These are phyloP conservation scores for Anagrus nilaparvatae DNA, from an alignment of 1,140 invertebrate species.

Conservation along the genomic window DNA sequence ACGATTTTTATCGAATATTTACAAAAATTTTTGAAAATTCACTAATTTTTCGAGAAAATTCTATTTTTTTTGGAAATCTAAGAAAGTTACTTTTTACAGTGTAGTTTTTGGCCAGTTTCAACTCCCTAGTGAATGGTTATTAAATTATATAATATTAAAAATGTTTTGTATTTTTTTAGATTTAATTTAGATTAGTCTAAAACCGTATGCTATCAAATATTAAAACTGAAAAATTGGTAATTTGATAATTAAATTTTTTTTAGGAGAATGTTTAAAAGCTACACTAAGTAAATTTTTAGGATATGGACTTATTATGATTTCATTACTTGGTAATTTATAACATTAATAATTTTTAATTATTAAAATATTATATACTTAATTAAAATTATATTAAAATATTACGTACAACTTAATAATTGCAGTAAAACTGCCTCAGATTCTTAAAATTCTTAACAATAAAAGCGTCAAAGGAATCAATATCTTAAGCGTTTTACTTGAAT, in stretches of 20 bases:
- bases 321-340: constrained; percentile 64
- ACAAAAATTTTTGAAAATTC: no score
- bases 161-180: neutral
- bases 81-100: no score
- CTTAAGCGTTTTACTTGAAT: constrained; percentile 70
- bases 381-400: no score
- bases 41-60: no score
- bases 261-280: constrained; percentile 75
- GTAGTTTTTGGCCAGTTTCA: no score
- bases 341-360: constrained; percentile 7
- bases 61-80: no score
- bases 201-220: neutral
- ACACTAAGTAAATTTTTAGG: constrained; percentile 80
- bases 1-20: no score
- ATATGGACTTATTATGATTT: constrained; percentile 77
- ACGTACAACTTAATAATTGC: constrained; percentile 30
- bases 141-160: neutral
- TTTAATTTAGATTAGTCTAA: neutral
- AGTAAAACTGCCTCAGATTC: constrained; percentile 92
- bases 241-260: no score
- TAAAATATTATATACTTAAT: no score
- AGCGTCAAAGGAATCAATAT: constrained; percentile 84
- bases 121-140: no score
- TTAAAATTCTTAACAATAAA: constrained; percentile 75
- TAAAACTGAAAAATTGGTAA: no score